Percentiles rank a stretch among this genome's conserved stretches.
Conservation (phyloP, 2,888 invertebrate genomes). For the Rhynchonema sp. region DNA sequence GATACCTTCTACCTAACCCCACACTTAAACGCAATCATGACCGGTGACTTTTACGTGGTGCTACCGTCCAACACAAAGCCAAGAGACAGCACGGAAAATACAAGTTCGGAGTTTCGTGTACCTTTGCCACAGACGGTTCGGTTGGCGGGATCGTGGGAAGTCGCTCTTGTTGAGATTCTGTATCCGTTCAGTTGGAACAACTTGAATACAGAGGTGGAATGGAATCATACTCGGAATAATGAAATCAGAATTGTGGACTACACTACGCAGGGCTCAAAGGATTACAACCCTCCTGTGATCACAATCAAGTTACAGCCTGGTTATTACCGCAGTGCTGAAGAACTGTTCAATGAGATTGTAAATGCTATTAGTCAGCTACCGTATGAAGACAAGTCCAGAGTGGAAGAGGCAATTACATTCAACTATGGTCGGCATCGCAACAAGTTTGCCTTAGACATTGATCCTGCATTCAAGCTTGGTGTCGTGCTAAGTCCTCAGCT, state of each 20-base stretch:
- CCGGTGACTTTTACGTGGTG: constrained; percentile 3
- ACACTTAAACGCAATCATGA: too few relatives aligned
- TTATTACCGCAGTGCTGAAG: too few relatives aligned
- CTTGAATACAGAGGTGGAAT: background rate
- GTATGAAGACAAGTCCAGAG: background rate
- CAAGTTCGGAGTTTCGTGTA: background rate
- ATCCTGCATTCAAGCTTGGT: background rate
- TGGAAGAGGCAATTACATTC: background rate
- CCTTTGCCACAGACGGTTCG: background rate
- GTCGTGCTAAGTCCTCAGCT: background rate
- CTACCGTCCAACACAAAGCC: constrained; percentile 5
- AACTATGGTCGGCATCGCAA: background rate
- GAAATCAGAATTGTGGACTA: background rate
- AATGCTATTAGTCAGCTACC: background rate
- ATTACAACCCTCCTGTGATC: background rate
- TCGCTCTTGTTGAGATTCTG: background rate
- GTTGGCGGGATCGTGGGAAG: constrained; percentile 3
- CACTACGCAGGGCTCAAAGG: background rate
- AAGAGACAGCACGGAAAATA: background rate
- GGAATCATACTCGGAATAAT: background rate
- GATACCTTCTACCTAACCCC: constrained; percentile 1
- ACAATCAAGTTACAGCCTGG: background rate
- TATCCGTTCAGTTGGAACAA: background rate
- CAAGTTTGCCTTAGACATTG: background rate
- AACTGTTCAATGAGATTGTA: too few relatives aligned